Conservation (phyloP, 2,797 vertebrate genomes). For the Gobio occitaniae region DNA sequence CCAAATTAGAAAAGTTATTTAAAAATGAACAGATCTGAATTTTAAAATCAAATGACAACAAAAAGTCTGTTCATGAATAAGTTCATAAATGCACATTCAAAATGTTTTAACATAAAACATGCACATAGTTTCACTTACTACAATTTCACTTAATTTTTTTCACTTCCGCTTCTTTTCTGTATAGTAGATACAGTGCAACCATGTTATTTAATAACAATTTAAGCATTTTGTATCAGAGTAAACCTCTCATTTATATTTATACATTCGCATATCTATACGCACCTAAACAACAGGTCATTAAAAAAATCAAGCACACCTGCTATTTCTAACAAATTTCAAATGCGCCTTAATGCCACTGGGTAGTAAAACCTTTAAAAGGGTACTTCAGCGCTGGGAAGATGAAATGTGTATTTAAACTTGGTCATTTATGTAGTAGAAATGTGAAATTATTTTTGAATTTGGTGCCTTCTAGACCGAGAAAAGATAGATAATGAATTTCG, state of each 20-base stretch:
- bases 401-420: too few relatives aligned
- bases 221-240: neutral
- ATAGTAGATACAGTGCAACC: slow-evolving; percentile 5
- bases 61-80: neutral
- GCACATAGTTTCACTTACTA: neutral
- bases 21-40: neutral
- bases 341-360: neutral
- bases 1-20: neutral
- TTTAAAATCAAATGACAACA: slow-evolving; percentile 28
- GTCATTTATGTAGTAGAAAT: too few relatives aligned
- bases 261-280: neutral
- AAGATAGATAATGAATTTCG: too few relatives aligned
- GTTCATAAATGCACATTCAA: neutral
- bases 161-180: neutral
- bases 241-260: neutral
- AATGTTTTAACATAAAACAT: slow-evolving; percentile 37
- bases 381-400: too few relatives aligned
- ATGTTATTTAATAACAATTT: slow-evolving; percentile 52
- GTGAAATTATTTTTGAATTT: too few relatives aligned
- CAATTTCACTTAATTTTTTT: neutral
- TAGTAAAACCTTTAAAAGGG: too few relatives aligned
- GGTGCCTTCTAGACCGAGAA: too few relatives aligned
- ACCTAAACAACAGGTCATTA: slow-evolving; percentile 1
- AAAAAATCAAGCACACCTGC: neutral
- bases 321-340: neutral